A percentile compares a stretch with the other conserved stretches of the same genome.
phyloP scores from a whole-genome alignment of 2,113 vertebrate genomes.

The Opisthocomus hoazin region DNA sequence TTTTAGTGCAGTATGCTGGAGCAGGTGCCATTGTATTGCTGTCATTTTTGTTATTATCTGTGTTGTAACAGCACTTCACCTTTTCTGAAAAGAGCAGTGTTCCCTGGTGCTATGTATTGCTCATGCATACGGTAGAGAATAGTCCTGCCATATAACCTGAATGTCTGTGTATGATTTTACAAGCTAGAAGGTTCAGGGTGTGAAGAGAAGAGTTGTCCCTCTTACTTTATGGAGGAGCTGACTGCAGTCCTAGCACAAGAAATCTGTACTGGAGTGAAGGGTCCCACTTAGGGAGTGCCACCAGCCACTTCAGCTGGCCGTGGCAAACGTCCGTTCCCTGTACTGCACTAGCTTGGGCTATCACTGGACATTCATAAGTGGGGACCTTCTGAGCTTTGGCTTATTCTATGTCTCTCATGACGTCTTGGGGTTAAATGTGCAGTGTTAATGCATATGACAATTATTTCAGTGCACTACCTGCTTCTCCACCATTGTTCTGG shows the following conservation, averaged over 20 bases:
- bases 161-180: background rate
- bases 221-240: background rate
- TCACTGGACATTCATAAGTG: background rate
- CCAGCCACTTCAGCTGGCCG: background rate
- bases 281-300: fast-evolving
- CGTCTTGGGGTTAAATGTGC: fast-evolving
- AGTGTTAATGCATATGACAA: background rate
- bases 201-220: background rate
- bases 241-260: background rate
- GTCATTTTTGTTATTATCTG: background rate
- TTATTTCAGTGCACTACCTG: background rate
- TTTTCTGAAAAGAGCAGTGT: background rate
- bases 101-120: background rate
- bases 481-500: background rate
- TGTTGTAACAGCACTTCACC: background rate
- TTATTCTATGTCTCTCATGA: background rate
- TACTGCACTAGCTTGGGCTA: background rate
- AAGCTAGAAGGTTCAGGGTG: background rate
- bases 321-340: background rate
- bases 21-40: background rate
- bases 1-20: background rate
- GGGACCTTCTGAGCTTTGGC: background rate
- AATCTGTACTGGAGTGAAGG: background rate
- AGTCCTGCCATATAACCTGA: background rate
- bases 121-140: background rate